Evolutionary conservation across 2,888 invertebrate genomes (phyloP).

Genomic region (Lasioglossum calceatum): DNA sequence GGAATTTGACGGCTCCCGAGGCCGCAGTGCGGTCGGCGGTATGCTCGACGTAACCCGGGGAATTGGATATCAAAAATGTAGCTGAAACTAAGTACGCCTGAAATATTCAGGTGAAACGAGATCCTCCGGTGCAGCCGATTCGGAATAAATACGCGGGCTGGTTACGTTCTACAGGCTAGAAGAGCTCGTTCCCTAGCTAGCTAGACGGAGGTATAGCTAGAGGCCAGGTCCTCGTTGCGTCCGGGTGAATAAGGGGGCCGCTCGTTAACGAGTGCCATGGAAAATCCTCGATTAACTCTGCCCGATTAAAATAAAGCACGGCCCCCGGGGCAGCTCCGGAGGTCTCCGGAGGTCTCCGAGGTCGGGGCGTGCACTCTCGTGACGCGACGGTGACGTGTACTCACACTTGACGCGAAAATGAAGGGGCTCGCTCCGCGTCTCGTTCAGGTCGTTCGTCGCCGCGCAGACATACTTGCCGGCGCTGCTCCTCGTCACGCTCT

Average conservation of each 20-base stretch:
- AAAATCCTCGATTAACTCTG: conserved; percentile 49
- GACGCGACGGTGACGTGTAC: conserved; percentile 82
- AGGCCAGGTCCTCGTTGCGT: neutral
- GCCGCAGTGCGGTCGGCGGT: conserved; percentile 21
- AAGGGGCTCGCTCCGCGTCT: conserved; percentile 94
- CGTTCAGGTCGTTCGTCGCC: conserved; percentile 94
- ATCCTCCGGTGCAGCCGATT: conserved; percentile 42
- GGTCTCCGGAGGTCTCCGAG: neutral
- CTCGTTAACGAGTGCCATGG: conserved; percentile 20
- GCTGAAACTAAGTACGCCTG: conserved; percentile 74
- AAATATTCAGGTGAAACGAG: conserved; percentile 77
- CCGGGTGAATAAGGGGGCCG: neutral
- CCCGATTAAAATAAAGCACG: conserved; percentile 52
- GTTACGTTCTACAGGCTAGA: neutral
- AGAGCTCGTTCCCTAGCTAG: neutral
- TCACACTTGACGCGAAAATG: conserved; percentile 95
- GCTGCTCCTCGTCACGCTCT: conserved; percentile 94
- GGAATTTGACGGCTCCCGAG: conserved; percentile 10
- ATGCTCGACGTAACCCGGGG: conserved; percentile 70
- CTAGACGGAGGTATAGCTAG: neutral
- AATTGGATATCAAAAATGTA: conserved; percentile 82
- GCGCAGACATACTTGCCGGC: conserved; percentile 95
- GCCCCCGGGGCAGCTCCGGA: neutral
- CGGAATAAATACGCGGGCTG: conserved; percentile 22
- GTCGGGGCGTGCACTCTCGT: neutral